A percentile compares a stretch with the other conserved stretches of the same genome.
These are phyloP conservation scores for Scomber colias DNA, from an alignment of 2,113 vertebrate species.

Conservation along the genomic window DNA sequence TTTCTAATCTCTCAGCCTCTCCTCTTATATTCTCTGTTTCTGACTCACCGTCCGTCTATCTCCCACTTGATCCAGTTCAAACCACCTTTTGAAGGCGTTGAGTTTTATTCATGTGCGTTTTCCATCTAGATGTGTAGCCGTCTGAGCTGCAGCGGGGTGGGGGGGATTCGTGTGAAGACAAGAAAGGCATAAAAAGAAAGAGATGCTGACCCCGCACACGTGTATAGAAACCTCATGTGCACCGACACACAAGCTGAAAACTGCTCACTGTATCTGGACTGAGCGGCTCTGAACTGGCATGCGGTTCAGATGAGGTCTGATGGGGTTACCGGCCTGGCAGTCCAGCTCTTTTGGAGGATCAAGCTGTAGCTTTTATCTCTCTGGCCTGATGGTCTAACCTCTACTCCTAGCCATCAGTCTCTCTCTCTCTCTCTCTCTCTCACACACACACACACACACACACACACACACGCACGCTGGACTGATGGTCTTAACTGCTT, in stretches of 20 bases:
- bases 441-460: constrained; percentile 8
- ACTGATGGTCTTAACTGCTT: constrained; percentile 28
- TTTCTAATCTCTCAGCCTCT: background rate
- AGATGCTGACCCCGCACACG: background rate
- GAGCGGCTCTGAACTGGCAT: constrained; percentile 22
- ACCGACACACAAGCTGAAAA: background rate
- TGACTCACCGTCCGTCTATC: background rate
- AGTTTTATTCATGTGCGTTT: background rate
- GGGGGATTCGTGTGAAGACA: background rate
- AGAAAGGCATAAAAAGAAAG: constrained; percentile 14
- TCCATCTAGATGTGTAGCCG: constrained; percentile 8
- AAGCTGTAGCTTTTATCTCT: constrained; percentile 65
- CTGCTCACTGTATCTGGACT: constrained; percentile 8
- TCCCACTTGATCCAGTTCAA: constrained; percentile 27
- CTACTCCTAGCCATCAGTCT: constrained; percentile 42
- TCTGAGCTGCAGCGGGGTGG: background rate
- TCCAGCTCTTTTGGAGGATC: constrained; percentile 52
- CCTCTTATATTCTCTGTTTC: background rate
- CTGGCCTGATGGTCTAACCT: constrained; percentile 63
- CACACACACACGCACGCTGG: constrained; percentile 6
- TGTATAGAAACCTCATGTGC: background rate
- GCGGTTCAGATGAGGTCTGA: constrained; percentile 41
- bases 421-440: background rate
- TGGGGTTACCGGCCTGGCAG: constrained; percentile 40
- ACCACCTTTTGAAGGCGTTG: constrained; percentile 7